These are phyloP conservation scores for Nerophis lumbriciformis DNA, from an alignment of 2,113 vertebrate species.

Conservation along the genomic window DNA sequence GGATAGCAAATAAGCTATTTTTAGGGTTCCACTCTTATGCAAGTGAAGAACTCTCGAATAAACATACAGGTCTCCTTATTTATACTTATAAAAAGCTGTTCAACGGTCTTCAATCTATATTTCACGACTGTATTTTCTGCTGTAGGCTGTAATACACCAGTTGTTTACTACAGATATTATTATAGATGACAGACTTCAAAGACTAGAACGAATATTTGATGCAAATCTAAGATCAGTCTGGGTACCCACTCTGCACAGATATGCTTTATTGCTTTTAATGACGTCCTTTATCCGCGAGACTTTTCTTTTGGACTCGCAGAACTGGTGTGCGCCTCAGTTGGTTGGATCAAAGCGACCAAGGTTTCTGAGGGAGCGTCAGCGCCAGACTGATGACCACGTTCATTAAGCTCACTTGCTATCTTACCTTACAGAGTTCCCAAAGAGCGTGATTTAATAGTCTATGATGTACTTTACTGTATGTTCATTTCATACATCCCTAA, in stretches of 20 bases:
- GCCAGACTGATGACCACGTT: slow-evolving; percentile 34
- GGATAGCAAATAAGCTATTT: slow-evolving; percentile 56
- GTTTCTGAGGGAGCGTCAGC: slow-evolving; percentile 31
- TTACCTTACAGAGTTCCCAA: slow-evolving; percentile 4
- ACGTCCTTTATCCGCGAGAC: slow-evolving; percentile 30
- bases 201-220: slow-evolving; percentile 34
- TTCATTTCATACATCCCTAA: not conserved
- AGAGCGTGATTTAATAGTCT: not conserved
- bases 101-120: no score
- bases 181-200: no score
- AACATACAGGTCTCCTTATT: slow-evolving; percentile 24
- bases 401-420: slow-evolving; percentile 31
- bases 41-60: slow-evolving; percentile 47
- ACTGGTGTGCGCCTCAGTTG: slow-evolving; percentile 12
- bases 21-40: slow-evolving; percentile 51
- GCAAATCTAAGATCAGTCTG: slow-evolving; percentile 25
- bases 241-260: slow-evolving; percentile 24
- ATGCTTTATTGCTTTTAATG: slow-evolving; percentile 36
- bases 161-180: no score
- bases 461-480: not conserved
- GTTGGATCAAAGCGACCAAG: slow-evolving; percentile 20
- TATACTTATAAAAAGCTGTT: no score
- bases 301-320: slow-evolving; percentile 1
- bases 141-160: no score
- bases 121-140: no score